Evolutionary conservation across 2,113 vertebrate genomes (phyloP), one percentile per base, ranked within the genome.

Genomic region (Aegotheles bennettii): DNA sequence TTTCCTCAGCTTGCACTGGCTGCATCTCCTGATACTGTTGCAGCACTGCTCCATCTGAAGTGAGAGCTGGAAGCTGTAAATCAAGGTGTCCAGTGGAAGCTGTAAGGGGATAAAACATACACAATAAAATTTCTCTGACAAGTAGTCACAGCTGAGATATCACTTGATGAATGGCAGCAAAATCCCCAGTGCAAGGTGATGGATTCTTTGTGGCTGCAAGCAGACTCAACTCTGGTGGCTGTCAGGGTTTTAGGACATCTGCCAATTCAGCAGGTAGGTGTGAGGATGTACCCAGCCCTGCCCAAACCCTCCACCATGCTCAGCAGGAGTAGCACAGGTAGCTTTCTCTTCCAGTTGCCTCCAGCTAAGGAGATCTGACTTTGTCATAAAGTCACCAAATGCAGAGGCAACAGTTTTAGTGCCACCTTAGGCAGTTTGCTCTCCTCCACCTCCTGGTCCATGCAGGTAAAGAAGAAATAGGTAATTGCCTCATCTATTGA

Each of bases 111-210:
- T 95, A 90, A 96, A 95, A 38, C 82, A 96, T 77, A 70, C 48
- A 59, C 71, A 60, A 78, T 95, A 91, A 94, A 95, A 95, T 90
- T 93, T 77, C 90, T 95, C 90, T 95, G 96, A 96, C 96, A 96
- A 53, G 87, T 57, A 95, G 91, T 96, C 93, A 95, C 90, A 93
- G 90, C 75, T 95, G 91, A 97, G 94, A 80, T 95, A 93, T 11
- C 65, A 8, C 56, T 88, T 95, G 96, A 96, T 77, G 79, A 87
- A 96, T 85, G 71, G 70, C 82, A 90, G 47, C 29, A 73, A 90
- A 90, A 91, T 67, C 63, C 63, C 50, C 75, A 33, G 0, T 7
- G 26, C 54, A 23, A 79, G 38, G 45, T 3, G 2, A 38, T 74
- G 87, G 75, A 87, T 95, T 77, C 75, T 80, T 78, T 0, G 2